Evolutionary conservation across 1,140 invertebrate species (phyloP).

Genomic region (Leptonema lineaticorne): DNA sequence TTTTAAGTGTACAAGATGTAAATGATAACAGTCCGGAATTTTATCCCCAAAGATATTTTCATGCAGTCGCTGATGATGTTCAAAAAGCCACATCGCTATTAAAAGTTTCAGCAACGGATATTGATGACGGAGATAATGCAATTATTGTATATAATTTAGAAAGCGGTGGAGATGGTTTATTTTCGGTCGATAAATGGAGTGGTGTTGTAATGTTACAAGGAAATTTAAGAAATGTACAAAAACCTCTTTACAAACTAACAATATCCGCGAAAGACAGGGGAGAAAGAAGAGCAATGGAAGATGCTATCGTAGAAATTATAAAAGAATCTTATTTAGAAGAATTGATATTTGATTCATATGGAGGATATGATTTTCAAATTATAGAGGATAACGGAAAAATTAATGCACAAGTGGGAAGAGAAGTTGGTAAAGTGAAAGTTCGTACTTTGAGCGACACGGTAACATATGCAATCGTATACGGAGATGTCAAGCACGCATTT

Average conservation of each 20-base stretch:
- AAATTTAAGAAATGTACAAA: slow-evolving; percentile 62
- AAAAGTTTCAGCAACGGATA: slow-evolving; percentile 74
- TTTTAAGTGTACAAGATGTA: slow-evolving; percentile 78
- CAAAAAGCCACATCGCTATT: slow-evolving; percentile 66
- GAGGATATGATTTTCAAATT: slow-evolving; percentile 79
- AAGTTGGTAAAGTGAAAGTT: slow-evolving; percentile 76
- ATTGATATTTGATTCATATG: slow-evolving; percentile 71
- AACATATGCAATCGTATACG: slow-evolving; percentile 79
- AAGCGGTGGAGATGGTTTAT: slow-evolving; percentile 74
- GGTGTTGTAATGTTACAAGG: slow-evolving; percentile 71
- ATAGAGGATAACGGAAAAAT: slow-evolving; percentile 73
- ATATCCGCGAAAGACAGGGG: slow-evolving; percentile 80
- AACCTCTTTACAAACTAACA: slow-evolving; percentile 68
- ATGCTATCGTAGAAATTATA: slow-evolving; percentile 81
- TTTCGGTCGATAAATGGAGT: slow-evolving; percentile 73
- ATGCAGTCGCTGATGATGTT: slow-evolving; percentile 66
- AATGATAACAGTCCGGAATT: slow-evolving; percentile 90
- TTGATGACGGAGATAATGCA: slow-evolving; percentile 81
- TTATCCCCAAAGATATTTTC: slow-evolving; percentile 82
- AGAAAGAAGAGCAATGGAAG: slow-evolving; percentile 66
- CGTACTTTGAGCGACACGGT: slow-evolving; percentile 57
- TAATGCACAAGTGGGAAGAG: slow-evolving; percentile 59
- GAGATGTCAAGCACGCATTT: slow-evolving; percentile 78
- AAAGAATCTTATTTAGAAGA: slow-evolving; percentile 68
- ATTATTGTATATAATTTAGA: slow-evolving; percentile 75